These are phyloP conservation scores for Pemphredon lugubris DNA, from an alignment of 2,888 invertebrate species.

Conservation along the genomic window DNA sequence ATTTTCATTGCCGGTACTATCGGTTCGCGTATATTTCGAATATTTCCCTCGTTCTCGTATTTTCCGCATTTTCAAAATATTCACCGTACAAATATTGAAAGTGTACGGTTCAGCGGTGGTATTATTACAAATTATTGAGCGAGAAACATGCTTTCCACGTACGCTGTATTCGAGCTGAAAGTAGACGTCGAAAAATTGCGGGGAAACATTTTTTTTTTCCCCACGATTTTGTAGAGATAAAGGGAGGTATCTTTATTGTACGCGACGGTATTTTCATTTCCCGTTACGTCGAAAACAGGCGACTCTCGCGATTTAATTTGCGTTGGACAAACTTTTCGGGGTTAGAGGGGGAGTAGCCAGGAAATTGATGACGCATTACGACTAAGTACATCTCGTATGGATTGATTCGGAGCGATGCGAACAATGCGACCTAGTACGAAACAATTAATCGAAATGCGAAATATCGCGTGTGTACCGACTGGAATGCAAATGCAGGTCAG, in stretches of 20 bases:
- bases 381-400: not conserved
- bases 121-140: too few species aligned
- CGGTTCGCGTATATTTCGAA: not conserved
- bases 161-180: too few species aligned
- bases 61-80: not conserved
- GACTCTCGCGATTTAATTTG: conserved; percentile 24
- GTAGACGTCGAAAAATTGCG: too few species aligned
- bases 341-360: too few species aligned
- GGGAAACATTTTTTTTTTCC: too few species aligned
- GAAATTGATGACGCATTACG: conserved; percentile 14
- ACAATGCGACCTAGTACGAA: conserved; percentile 1
- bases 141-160: too few species aligned
- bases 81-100: not conserved
- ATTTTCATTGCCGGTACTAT: conserved; percentile 13
- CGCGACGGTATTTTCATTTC: too few species aligned
- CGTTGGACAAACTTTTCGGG: conserved; percentile 11
- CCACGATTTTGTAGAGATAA: too few species aligned
- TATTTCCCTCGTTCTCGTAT: not conserved
- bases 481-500: conserved; percentile 4
- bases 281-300: too few species aligned
- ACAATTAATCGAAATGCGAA: conserved; percentile 41
- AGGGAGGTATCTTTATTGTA: too few species aligned
- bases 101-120: too few species aligned
- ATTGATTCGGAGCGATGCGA: conserved; percentile 30
- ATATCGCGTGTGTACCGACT: conserved; percentile 19